These are phyloP conservation scores for Uromys caudimaculatus DNA, from an alignment of 2,797 vertebrate genomes.

Conservation along the genomic window DNA sequence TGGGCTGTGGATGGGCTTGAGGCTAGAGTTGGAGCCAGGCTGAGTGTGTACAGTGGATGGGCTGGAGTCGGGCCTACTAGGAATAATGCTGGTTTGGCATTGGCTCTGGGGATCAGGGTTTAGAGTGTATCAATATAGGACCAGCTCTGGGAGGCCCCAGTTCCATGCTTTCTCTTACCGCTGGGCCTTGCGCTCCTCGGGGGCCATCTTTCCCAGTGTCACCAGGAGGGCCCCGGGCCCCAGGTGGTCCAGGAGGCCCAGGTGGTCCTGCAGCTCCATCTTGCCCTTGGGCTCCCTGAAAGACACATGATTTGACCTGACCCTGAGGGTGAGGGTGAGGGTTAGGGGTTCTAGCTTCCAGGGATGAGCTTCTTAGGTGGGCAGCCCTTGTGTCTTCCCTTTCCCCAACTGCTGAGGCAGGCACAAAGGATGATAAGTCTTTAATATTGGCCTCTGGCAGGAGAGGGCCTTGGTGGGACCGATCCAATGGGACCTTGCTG, in stretches of 20 bases:
- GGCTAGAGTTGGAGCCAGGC: neutral
- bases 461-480: neutral
- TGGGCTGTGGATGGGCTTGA: too few species aligned
- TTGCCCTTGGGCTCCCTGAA: constrained; percentile 95
- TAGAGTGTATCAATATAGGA: neutral
- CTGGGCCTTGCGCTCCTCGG: constrained; percentile 91
- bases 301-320: constrained; percentile 75
- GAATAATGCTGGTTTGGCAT: neutral
- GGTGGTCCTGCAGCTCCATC: constrained; percentile 93
- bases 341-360: neutral
- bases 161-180: constrained; percentile 87
- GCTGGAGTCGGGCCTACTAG: neutral
- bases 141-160: too few species aligned
- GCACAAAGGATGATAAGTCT: neutral
- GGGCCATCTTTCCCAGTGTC: constrained; percentile 96
- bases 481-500: neutral
- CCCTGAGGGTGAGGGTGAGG: neutral
- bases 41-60: neutral
- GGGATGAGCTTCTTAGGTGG: neutral
- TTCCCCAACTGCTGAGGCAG: neutral
- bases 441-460: neutral
- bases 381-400: neutral
- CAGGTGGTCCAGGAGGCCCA: constrained; percentile 93
- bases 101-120: neutral
- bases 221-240: constrained; percentile 94